Conservation (phyloP, 2,113 vertebrate species). For the Oophaga pumilio region DNA sequence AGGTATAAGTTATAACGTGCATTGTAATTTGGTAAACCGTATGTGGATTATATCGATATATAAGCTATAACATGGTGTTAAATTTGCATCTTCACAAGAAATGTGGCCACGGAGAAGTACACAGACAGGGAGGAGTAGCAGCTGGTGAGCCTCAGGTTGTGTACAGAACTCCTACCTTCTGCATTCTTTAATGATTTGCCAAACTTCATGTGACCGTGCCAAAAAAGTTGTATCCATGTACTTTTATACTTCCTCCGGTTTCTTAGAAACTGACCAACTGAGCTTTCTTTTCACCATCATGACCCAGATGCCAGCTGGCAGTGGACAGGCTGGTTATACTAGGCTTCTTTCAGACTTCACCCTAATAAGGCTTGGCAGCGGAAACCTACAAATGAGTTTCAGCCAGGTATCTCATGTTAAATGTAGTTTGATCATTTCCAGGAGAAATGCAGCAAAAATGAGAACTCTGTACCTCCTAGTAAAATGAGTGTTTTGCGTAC, state of each 20-base stretch:
- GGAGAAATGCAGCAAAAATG: background rate
- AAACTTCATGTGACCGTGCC: background rate
- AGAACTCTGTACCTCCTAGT: background rate
- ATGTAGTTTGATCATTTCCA: background rate
- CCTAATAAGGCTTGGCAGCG: background rate
- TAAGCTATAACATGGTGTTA: no score
- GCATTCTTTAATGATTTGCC: background rate
- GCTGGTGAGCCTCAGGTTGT: background rate
- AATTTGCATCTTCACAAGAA: background rate
- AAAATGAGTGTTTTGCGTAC: background rate
- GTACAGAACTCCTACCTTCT: background rate
- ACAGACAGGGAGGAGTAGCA: background rate
- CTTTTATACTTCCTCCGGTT: background rate
- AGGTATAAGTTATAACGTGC: no score
- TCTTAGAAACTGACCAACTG: background rate
- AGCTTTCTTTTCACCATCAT: background rate
- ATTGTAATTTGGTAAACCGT: no score
- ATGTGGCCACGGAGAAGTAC: background rate
- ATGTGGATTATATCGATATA: background rate
- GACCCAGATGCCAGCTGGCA: background rate
- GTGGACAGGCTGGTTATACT: background rate
- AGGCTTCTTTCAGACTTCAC: background rate
- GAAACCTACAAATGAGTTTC: background rate
- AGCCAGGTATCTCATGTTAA: background rate
- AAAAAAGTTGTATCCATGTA: background rate